Percentiles rank a stretch among this genome's conserved stretches.
Conservation (phyloP, 2,113 vertebrate genomes). For the Dasypus novemcinctus region DNA sequence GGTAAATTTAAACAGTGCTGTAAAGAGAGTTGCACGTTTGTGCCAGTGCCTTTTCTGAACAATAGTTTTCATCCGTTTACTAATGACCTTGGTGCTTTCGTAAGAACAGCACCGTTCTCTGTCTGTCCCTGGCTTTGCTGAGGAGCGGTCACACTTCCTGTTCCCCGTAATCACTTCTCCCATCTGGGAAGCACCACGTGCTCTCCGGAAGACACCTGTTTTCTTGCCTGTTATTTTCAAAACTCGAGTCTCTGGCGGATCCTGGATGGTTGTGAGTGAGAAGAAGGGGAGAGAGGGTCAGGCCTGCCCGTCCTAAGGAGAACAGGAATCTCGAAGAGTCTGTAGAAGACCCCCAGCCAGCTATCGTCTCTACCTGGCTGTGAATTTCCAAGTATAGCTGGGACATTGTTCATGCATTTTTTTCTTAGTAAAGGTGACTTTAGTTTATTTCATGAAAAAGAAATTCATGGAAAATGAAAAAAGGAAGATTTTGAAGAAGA, state of each 20-base stretch:
- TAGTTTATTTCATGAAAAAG: conserved; percentile 52
- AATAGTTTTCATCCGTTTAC: conserved; percentile 84
- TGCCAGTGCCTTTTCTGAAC: conserved; percentile 76
- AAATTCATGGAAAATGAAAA: conserved; percentile 30
- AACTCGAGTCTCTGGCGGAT: conserved; percentile 69
- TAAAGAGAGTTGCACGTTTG: conserved; percentile 76
- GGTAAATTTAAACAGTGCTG: conserved; percentile 81
- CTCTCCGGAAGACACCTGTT: conserved; percentile 82
- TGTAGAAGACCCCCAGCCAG: background rate
- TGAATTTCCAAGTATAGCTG: background rate
- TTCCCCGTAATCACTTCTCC: conserved; percentile 76
- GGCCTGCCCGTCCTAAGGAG: conserved; percentile 24
- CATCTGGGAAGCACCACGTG: conserved; percentile 78
- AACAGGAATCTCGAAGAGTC: conserved; percentile 30
- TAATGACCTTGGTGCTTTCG: conserved; percentile 83
- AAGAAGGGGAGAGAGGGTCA: conserved; percentile 55
- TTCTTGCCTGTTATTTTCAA: conserved; percentile 80
- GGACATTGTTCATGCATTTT: background rate
- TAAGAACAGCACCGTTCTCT: conserved; percentile 81
- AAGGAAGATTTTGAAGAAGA: conserved; percentile 9
- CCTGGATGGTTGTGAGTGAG: conserved; percentile 52
- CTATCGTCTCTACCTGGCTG: background rate
- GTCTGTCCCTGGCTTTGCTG: conserved; percentile 78
- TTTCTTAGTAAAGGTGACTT: conserved; percentile 16
- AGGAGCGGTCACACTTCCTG: conserved; percentile 75